These are phyloP conservation scores for Mythimna loreyi DNA, from an alignment of 2,888 invertebrate genomes.

Conservation along the genomic window DNA sequence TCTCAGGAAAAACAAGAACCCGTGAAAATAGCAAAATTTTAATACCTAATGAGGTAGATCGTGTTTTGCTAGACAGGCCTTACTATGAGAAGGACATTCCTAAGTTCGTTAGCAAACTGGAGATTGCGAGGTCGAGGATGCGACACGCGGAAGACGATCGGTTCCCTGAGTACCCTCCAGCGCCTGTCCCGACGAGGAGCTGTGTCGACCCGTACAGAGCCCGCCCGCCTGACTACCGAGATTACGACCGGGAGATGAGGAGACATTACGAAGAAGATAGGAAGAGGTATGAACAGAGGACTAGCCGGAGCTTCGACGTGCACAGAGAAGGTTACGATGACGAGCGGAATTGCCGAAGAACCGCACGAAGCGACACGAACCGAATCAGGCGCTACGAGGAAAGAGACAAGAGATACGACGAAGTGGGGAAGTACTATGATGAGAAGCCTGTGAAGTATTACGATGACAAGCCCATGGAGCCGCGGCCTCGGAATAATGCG, in stretches of 20 bases:
- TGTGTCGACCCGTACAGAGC: constrained; percentile 70
- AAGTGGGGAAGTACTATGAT: constrained; percentile 74
- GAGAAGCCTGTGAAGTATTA: constrained; percentile 75
- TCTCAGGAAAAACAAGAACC: constrained; percentile 65
- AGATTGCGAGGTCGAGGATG: constrained; percentile 70
- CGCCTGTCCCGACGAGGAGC: constrained; percentile 71
- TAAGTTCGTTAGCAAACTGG: constrained; percentile 76
- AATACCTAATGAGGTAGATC: constrained; percentile 52
- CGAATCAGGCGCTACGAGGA: constrained; percentile 71
- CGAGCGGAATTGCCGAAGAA: constrained; percentile 71
- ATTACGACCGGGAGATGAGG: constrained; percentile 69
- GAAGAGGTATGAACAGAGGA: constrained; percentile 77
- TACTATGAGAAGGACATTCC: constrained; percentile 70
- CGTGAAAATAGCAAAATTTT: constrained; percentile 65
- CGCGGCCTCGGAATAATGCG: constrained; percentile 61
- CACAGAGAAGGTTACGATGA: constrained; percentile 77
- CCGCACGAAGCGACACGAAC: constrained; percentile 77
- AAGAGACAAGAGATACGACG: constrained; percentile 71
- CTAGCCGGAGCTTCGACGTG: constrained; percentile 82
- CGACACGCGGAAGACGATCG: constrained; percentile 67
- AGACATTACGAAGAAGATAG: constrained; percentile 75
- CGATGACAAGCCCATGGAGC: constrained; percentile 71
- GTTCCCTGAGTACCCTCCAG: constrained; percentile 72
- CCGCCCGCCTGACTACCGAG: constrained; percentile 62
- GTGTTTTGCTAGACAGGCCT: constrained; percentile 68